phyloP scores from a whole-genome alignment of 2,888 invertebrate genomes.

The Ceriagrion tenellum region DNA sequence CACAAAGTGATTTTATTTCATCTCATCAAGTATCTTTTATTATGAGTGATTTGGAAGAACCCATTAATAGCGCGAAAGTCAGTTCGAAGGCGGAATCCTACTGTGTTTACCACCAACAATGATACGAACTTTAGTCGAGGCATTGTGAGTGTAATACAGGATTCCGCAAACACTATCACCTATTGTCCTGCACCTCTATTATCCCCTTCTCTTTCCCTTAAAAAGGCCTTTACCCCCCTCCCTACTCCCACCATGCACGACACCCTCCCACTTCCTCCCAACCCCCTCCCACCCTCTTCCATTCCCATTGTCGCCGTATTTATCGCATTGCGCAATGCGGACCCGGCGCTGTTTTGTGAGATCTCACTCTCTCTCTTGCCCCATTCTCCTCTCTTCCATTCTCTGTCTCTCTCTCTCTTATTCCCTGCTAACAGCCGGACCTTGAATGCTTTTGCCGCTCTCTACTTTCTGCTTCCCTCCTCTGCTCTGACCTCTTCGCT shows the following conservation, averaged over 20 bases:
- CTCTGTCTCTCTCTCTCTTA: background rate
- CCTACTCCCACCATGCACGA: no score
- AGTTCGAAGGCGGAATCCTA: no score
- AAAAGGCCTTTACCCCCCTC: background rate
- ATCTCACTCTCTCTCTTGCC: background rate
- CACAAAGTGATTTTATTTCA: no score
- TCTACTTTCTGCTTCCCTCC: background rate
- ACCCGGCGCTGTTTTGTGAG: background rate
- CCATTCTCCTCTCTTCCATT: background rate
- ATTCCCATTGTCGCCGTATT: conserved; percentile 23
- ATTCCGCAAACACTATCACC: no score
- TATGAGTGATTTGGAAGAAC: no score
- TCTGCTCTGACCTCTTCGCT: background rate
- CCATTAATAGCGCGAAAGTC: no score
- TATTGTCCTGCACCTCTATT: background rate
- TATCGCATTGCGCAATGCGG: conserved; percentile 13
- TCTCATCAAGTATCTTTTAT: no score
- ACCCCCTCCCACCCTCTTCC: background rate
- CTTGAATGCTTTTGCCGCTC: background rate
- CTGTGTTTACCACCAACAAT: no score
- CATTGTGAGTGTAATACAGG: no score
- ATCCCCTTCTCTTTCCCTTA: background rate
- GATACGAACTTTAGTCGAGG: no score
- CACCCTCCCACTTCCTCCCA: background rate
- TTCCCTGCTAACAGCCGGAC: background rate